Base-by-base conservation (phyloP, 2,113 vertebrate genomes). In the Eurypyga helias region DNA sequence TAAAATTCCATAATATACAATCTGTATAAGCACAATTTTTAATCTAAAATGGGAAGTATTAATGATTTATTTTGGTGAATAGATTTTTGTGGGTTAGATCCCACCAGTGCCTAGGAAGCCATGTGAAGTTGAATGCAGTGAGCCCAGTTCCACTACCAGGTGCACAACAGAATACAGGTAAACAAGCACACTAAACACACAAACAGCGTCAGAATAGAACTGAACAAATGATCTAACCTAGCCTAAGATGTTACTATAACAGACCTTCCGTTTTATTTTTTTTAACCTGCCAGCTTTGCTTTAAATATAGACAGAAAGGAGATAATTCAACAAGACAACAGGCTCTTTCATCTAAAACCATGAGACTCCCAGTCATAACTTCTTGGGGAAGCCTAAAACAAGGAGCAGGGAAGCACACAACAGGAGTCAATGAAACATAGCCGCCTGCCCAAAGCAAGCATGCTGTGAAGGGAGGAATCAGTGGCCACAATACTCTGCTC, bases 281-380 rank as follows among this genome's bases (percentile, higher is more conserved):
- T 94, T 96, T 79, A 29, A 96, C 87, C 90, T 93, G 72, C 29
- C 91, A 95, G 46, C 71, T 89, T 83, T 81, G 64, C 71, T 91
- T 96, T 89, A 84, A 75, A 80, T 72, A 94, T 17, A 76, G 49
- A 83, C 65, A 91, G 76, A 86, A 78, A 81, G 43, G 71, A 94
- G 92, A 95, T 93, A 96, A 97, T 97, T 95, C 75, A 93, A 85
- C 33, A 75, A 88, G 96, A 97, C 97, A 97, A 96, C 91, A 86
- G 66, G 52, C 48, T 89, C 96, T 94, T 96, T 96, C 83, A 95
- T 97, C 72, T 81, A 62, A 89, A 94, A 36, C 67, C 73, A 24
- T 83, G 33, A 72, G 65, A 91, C 38, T 90, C 49, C 15, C 24
- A 51, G 72, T 54, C 84, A 72, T 48, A 89, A 94, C 69, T 90